A percentile compares a stretch with the other conserved stretches of the same genome.
Conservation (phyloP, 2,113 vertebrate species). For the Columba livia region DNA sequence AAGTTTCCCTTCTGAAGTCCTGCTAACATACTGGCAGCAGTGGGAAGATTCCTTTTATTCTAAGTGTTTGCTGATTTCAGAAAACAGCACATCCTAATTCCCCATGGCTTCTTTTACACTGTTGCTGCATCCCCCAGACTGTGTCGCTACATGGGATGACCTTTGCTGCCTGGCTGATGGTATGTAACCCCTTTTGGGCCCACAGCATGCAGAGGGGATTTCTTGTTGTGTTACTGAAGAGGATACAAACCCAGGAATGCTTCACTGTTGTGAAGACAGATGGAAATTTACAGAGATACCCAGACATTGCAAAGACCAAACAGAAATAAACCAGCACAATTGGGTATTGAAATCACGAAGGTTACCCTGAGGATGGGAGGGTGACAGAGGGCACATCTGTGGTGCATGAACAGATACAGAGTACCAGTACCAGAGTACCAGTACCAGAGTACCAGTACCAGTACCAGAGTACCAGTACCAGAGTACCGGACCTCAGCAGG, state of each 20-base stretch:
- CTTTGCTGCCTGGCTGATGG: not conserved
- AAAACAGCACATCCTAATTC: not conserved
- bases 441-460: too few relatives aligned
- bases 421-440: too few relatives aligned
- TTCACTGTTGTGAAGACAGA: not conserved
- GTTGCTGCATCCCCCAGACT: not conserved
- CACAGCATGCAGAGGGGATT: not conserved
- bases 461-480: too few relatives aligned
- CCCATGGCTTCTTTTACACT: not conserved
- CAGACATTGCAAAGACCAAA: not conserved
- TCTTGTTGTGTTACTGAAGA: not conserved
- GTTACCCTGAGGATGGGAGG: not conserved
- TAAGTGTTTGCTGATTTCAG: not conserved
- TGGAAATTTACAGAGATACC: not conserved
- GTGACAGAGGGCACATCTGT: not conserved
- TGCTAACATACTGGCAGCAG: not conserved
- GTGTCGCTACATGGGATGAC: not conserved
- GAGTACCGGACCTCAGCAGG: not conserved
- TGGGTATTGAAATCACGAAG: too few relatives aligned
- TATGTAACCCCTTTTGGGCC: not conserved
- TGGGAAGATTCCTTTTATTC: not conserved
- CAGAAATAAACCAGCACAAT: not conserved
- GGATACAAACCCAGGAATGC: not conserved
- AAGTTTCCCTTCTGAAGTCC: not conserved
- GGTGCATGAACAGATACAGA: too few relatives aligned